phyloP scores from a whole-genome alignment of 2,113 vertebrate genomes.

The Pluvialis apricaria region DNA sequence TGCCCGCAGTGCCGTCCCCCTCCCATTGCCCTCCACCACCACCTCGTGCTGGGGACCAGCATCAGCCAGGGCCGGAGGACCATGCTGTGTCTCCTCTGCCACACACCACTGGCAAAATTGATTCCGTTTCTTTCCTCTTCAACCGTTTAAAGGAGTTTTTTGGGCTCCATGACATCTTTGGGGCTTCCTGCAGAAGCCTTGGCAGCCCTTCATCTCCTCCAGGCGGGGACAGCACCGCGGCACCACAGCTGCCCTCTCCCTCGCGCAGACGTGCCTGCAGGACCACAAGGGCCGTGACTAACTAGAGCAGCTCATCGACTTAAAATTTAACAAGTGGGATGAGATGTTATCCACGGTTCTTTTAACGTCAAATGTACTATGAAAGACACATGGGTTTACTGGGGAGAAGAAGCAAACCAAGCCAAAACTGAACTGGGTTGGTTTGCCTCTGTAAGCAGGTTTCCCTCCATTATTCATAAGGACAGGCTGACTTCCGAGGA shows the following conservation, averaged over 20 bases:
- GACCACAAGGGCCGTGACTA: background rate
- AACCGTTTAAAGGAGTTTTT: background rate
- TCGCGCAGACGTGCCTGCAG: background rate
- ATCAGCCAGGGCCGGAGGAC: background rate
- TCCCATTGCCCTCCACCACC: background rate
- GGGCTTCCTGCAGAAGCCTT: background rate
- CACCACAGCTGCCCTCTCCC: background rate
- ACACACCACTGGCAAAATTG: background rate
- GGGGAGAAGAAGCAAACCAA: background rate
- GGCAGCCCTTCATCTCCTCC: background rate
- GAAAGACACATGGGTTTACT: background rate
- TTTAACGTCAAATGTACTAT: accelerated
- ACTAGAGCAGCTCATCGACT: background rate
- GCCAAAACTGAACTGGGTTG: background rate
- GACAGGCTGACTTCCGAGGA: background rate
- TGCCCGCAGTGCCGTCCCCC: background rate
- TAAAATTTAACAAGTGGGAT: too few species aligned
- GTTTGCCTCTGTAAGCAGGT: background rate
- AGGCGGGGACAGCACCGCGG: accelerated
- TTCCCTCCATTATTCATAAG: background rate
- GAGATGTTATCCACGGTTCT: background rate
- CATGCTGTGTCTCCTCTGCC: background rate
- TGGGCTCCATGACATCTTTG: background rate
- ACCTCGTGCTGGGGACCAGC: background rate
- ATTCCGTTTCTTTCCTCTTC: background rate